A percentile compares a stretch with the other conserved stretches of the same genome.
Evolutionary conservation across 2,888 invertebrate species (phyloP).

Genomic region (Hypselothyrea guttata): DNA sequence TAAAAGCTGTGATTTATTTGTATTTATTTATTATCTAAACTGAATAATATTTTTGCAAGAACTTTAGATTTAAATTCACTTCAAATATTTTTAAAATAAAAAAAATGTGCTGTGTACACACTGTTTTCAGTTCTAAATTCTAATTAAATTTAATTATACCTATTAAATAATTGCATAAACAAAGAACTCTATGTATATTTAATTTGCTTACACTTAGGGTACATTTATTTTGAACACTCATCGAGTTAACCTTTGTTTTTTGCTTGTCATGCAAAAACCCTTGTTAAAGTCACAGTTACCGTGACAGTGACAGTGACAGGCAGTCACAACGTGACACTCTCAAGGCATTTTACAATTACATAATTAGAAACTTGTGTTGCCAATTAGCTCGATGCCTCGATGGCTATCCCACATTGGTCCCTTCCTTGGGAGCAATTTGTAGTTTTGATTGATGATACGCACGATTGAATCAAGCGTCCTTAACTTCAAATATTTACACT

Average conservation of each 20-base stretch:
- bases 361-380: constrained; percentile 68
- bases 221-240: no score
- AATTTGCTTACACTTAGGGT: background rate
- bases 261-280: constrained; percentile 39
- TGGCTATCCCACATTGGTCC: constrained; percentile 23
- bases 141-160: no score
- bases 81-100: no score
- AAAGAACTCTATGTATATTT: no score
- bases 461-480: constrained; percentile 49
- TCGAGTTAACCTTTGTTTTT: constrained; percentile 15
- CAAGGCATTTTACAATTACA: constrained; percentile 63
- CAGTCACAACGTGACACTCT: background rate
- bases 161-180: no score
- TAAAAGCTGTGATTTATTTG: no score
- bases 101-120: no score
- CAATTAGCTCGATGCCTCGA: constrained; percentile 66
- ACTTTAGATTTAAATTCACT: no score
- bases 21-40: no score
- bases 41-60: no score
- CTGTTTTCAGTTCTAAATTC: no score
- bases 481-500: constrained; percentile 67
- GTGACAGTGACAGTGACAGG: background rate
- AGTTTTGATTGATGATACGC: constrained; percentile 64
- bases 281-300: constrained; percentile 49
- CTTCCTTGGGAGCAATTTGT: constrained; percentile 44